Conservation (phyloP, 2,113 vertebrate species). For the Mandrillus leucophaeus region DNA sequence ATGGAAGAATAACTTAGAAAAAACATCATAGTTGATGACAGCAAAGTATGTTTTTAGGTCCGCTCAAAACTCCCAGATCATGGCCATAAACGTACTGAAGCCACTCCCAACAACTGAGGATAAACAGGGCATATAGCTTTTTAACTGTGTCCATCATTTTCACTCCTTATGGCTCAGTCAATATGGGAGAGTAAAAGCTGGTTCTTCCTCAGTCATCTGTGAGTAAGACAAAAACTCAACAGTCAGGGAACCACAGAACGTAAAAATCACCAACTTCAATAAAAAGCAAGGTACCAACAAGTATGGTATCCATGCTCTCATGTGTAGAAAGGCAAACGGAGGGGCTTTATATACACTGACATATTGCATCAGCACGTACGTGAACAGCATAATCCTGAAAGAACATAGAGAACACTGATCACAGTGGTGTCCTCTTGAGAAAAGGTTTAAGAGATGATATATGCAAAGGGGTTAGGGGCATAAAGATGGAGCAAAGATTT, state of each 20-base stretch:
- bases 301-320: not conserved
- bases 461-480: too few species aligned
- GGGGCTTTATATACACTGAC: fast-evolving
- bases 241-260: not conserved
- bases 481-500: not conserved
- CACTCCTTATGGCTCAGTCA: not conserved
- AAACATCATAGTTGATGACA: not conserved
- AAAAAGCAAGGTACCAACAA: not conserved
- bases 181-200: not conserved
- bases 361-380: not conserved
- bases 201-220: not conserved
- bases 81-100: not conserved
- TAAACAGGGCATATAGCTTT: not conserved
- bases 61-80: not conserved
- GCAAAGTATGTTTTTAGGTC: not conserved
- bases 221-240: not conserved
- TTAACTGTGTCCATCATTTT: not conserved
- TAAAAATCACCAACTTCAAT: not conserved
- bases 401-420: fast-evolving
- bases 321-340: not conserved
- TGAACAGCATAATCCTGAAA: not conserved
- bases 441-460: not conserved
- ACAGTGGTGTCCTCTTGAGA: not conserved
- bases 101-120: not conserved
- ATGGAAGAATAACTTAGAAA: not conserved